Base-by-base conservation (phyloP, 2,888 invertebrate genomes). In the Notodonta dromedarius region DNA sequence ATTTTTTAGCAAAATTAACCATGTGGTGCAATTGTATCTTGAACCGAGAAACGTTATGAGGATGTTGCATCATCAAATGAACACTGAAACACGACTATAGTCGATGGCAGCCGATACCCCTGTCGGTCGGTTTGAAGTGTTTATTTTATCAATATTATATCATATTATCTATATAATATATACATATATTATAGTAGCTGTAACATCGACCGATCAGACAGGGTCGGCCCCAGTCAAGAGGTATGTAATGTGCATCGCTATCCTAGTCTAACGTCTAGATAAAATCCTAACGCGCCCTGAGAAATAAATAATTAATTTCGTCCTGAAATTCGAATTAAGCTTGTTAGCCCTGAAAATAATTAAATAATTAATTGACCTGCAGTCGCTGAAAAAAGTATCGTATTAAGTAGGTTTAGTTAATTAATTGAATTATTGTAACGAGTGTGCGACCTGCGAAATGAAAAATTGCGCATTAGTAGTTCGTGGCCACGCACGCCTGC, bases 271-370 rank as follows among this genome's bases (percentile, higher is more conserved):
- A 59, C 52, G 54, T 67, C 67, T 70, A 67, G 68, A 13, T 7
- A 12, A 6, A 12, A 62, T 75, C 81, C 85, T 87, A 88, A 75
- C 77, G 79, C 85, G 79, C 85, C 81, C 87, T 86, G 87, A 85
- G 85, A 87, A 88, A 83, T 78, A 80, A 85, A 83, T 78, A 72
- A 77, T 82, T 79, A 80, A 78, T 79, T 82, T 78, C 61, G 78
- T 83, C 91, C 91, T 91, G 91, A 90, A 91, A 91, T 84, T 85
- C 87, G 80, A 89, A 87, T 83, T 67, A 73, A 73, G 73, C 67
- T 75, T 59, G 73, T 90, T 89, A 91, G 81, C 83, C 83, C 91
- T 92, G 91, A 91, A 92, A 91, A 89, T 84, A 89, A 90, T 87
- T 75, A 69, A 67, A 77, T 85, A 80, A 88, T 82, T 78, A 80